phyloP scores from a whole-genome alignment of 2,113 vertebrate genomes.

The Nestor notabilis region DNA sequence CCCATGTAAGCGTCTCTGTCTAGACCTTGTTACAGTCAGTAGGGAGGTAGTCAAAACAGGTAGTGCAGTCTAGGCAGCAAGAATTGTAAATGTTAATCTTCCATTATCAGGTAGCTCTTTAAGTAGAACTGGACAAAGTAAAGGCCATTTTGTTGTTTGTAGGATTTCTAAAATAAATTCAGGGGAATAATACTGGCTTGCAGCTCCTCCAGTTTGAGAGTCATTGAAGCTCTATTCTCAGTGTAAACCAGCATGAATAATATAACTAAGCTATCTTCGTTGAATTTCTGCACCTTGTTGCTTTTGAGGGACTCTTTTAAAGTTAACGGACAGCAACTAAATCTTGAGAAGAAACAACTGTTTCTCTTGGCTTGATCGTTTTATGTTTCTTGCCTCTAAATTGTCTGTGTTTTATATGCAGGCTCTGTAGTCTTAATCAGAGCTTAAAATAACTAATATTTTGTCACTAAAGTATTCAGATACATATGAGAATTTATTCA shows the following conservation, averaged over 20 bases:
- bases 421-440: neutral
- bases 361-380: neutral
- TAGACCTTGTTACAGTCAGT: neutral
- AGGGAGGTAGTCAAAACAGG: neutral
- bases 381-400: neutral
- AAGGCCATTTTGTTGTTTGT: neutral
- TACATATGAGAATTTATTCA: neutral
- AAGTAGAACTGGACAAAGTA: neutral
- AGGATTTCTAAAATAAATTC: neutral
- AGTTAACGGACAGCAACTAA: neutral
- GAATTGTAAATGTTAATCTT: neutral
- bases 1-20: fast-evolving
- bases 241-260: neutral
- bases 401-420: neutral
- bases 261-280: neutral
- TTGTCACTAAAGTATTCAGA: neutral
- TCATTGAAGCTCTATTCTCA: neutral
- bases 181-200: neutral
- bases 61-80: neutral
- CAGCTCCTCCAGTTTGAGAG: neutral
- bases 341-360: neutral
- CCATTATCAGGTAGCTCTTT: neutral
- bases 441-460: neutral
- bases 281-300: neutral
- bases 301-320: neutral